A percentile compares a stretch with the other conserved stretches of the same genome.
Conservation (phyloP, 2,797 vertebrate genomes). For the Pipistrellus pipistrellus region DNA sequence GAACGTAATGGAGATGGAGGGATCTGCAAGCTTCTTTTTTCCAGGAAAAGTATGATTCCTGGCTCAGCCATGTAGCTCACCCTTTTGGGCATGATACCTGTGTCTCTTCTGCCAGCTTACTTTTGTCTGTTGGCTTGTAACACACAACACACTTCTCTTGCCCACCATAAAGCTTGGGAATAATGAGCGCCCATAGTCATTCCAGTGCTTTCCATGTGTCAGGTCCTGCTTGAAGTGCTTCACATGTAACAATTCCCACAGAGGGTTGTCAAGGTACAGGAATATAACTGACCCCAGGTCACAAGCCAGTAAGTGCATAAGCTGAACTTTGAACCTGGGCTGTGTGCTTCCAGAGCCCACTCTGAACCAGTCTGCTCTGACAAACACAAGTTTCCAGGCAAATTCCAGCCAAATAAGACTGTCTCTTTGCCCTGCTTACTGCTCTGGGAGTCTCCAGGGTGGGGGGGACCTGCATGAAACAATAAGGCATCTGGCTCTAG, state of each 20-base stretch:
- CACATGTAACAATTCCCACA: neutral
- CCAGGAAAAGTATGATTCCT: neutral
- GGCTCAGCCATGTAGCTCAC: neutral
- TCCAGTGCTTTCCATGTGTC: neutral
- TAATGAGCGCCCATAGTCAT: neutral
- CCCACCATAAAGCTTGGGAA: neutral
- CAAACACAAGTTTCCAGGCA: neutral
- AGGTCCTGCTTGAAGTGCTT: neutral
- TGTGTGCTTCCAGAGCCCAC: neutral
- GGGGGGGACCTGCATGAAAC: neutral
- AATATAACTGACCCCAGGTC: constrained; percentile 11
- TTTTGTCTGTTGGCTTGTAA: neutral
- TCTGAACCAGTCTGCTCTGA: neutral
- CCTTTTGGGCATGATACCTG: neutral
- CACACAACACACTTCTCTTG: neutral
- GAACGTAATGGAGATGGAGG: neutral
- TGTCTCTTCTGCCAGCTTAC: neutral
- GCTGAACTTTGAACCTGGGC: constrained; percentile 33
- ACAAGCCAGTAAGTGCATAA: neutral
- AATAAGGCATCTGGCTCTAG: constrained; percentile 56
- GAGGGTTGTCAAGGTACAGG: neutral
- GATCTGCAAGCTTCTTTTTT: neutral
- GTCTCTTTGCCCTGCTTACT: constrained; percentile 23
- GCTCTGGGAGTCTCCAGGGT: constrained; percentile 43
- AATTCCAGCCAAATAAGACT: neutral